These are phyloP conservation scores for Bemisia tabaci DNA, from an alignment of 1,140 invertebrate species.

Conservation along the genomic window DNA sequence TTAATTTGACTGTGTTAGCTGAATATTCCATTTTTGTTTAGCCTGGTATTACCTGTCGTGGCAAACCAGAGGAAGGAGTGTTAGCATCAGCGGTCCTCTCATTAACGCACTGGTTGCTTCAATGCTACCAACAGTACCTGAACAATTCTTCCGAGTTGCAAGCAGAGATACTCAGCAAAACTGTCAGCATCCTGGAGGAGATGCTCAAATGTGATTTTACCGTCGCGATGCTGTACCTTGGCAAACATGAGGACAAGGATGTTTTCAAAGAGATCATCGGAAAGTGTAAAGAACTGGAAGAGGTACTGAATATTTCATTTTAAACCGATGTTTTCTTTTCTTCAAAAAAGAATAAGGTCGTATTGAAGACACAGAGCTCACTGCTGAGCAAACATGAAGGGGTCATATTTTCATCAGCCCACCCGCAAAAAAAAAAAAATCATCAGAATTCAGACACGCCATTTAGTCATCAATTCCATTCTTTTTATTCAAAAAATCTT, in stretches of 20 bases:
- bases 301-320: no score
- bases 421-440: no score
- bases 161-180: conserved; percentile 49
- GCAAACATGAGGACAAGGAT: conserved; percentile 53
- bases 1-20: no score
- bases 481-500: no score
- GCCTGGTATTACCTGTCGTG: conserved; percentile 45
- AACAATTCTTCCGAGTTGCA: conserved; percentile 11
- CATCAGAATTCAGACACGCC: no score
- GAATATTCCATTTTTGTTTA: conserved; percentile 19
- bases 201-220: conserved; percentile 60
- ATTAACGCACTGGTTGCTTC: conserved; percentile 66
- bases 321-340: no score
- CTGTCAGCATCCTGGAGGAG: conserved; percentile 48
- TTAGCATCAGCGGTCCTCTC: conserved; percentile 58
- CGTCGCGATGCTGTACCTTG: conserved; percentile 67
- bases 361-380: no score
- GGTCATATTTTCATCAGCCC: no score
- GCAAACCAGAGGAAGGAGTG: conserved; percentile 67
- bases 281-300: background rate
- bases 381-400: no score
- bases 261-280: background rate
- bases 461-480: no score
- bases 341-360: no score
- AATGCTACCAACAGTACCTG: conserved; percentile 41